Evolutionary conservation across 37 sponge, comb jelly and placozoan genomes (phyloP).

Genomic region (Crambe crambe): DNA sequence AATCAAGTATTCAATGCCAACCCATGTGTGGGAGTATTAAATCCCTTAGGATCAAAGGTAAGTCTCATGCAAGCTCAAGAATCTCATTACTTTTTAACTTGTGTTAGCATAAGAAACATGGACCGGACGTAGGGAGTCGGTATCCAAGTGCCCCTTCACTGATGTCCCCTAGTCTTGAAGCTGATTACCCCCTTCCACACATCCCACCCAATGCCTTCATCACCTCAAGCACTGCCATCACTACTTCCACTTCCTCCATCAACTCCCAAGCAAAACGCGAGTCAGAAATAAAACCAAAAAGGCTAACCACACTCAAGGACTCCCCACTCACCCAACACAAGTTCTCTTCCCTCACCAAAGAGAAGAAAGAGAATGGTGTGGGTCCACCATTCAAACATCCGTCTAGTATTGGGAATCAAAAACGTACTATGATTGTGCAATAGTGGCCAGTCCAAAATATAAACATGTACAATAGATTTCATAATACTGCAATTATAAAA

Average conservation of each 20-base stretch:
- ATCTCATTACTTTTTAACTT: not conserved
- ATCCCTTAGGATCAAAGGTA: conserved; percentile 55
- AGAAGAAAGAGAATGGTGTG: too few relatives aligned
- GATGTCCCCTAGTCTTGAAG: conserved; percentile 9
- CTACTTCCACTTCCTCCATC: not conserved
- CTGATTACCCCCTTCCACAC: not conserved
- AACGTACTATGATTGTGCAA: too few relatives aligned
- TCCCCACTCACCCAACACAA: conserved; percentile 25
- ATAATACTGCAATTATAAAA: too few relatives aligned
- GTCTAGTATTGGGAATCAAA: too few relatives aligned
- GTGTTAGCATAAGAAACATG: conserved; percentile 11
- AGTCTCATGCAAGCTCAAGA: not conserved
- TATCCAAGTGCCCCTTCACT: conserved; percentile 67
- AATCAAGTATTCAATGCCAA: conserved; percentile 89
- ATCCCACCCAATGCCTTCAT: not conserved
- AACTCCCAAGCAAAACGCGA: not conserved
- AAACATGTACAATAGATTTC: too few relatives aligned
- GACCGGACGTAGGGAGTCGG: not conserved
- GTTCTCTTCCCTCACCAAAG: too few relatives aligned
- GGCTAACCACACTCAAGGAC: conserved; percentile 8
- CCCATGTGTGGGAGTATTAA: conserved; percentile 79
- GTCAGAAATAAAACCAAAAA: not conserved
- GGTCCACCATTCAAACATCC: too few relatives aligned
- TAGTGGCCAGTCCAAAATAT: too few relatives aligned
- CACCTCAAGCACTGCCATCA: not conserved